A percentile compares a stretch with the other conserved stretches of the same genome.
These are phyloP conservation scores for Hemicentrotus pulcherrimus DNA, from an alignment of 35 echinoderm and acorn worm genomes.

Conservation along the genomic window DNA sequence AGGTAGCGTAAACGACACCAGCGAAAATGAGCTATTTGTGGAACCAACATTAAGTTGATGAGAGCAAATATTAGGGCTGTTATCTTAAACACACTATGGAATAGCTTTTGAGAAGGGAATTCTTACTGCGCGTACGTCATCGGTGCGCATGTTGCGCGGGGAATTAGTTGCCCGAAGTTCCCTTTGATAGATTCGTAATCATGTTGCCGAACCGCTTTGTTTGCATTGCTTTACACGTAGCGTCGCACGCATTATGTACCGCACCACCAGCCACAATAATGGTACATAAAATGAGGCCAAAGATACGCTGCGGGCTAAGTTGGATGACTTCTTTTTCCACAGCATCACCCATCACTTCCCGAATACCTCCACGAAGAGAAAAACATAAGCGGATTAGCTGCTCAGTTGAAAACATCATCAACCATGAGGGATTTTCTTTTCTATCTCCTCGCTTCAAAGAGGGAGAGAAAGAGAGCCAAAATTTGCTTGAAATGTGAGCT, in stretches of 20 bases:
- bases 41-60: conserved; percentile 48
- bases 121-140: conserved; percentile 26
- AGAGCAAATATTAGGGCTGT: conserved; percentile 43
- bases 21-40: conserved; percentile 53
- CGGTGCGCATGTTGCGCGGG: conserved; percentile 22
- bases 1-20: conserved; percentile 46
- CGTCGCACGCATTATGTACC: conserved; percentile 17
- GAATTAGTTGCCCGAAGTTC: conserved; percentile 37
- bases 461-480: not conserved
- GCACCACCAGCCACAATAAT: conserved; percentile 14
- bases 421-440: not conserved
- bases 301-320: conserved; percentile 34
- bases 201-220: conserved; percentile 31
- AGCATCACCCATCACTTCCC: not conserved
- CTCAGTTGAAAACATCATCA: conserved; percentile 50
- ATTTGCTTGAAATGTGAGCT: conserved; percentile 26
- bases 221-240: conserved; percentile 19
- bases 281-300: conserved; percentile 35
- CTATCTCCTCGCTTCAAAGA: not conserved
- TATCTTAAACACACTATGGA: conserved; percentile 15
- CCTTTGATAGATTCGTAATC: conserved; percentile 27
- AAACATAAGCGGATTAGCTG: conserved; percentile 45
- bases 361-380: conserved; percentile 41
- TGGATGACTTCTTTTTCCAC: not conserved
- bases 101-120: not conserved